Evolutionary conservation across 2,113 vertebrate genomes (phyloP), one percentile per base, ranked within the genome.

Genomic region (Dromiciops gliroides): DNA sequence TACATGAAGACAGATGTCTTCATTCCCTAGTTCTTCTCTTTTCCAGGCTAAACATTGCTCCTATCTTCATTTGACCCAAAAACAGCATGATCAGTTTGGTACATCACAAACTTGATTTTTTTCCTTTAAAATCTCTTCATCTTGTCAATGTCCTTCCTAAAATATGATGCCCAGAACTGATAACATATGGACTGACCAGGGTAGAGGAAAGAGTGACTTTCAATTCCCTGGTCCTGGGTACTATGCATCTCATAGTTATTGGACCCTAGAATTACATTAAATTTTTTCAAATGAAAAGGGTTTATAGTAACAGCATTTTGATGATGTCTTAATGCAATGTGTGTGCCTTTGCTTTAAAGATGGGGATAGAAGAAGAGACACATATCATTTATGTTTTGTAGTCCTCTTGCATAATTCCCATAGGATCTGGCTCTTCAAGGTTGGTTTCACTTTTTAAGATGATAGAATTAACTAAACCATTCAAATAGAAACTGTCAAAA

Each of bases 351-450:
- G 23, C 31, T 28, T 47, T 95, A 83, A 93, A 75, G 22, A 83
- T 44, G n/a, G 67, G 19, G 31, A 95, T 24, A 91, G 93, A 83
- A 83, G 52, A 8, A 75, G 48, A 89, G 92, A 88, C 51, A 11
- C 10, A 23, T 50, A 91, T 93, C 12, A 23, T 94, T 94, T 75
- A 93, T 90, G 89, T 14, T 56, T 92, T 90, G 6, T 93, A 75
- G n/a, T 60, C 67, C 95, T 88, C 4, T 90, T 50, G 16, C 6
- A 51, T 44, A 83, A 83, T 83, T 83, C 67, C 11, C 26, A 67
- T 8, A 83, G 50, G 14, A 94, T 89, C 28, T 91, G 16, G 89
- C 88, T 95, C 90, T 96, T 95, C 93, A 92, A 0, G 50, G 56
- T 91, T 88, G 60, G 94, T 31, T 91, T 92, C 24, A 94, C 2